Percentiles rank a stretch among this genome's conserved stretches.
Conservation (phyloP, 2,888 invertebrate species). For the Drosophila crucigera region DNA sequence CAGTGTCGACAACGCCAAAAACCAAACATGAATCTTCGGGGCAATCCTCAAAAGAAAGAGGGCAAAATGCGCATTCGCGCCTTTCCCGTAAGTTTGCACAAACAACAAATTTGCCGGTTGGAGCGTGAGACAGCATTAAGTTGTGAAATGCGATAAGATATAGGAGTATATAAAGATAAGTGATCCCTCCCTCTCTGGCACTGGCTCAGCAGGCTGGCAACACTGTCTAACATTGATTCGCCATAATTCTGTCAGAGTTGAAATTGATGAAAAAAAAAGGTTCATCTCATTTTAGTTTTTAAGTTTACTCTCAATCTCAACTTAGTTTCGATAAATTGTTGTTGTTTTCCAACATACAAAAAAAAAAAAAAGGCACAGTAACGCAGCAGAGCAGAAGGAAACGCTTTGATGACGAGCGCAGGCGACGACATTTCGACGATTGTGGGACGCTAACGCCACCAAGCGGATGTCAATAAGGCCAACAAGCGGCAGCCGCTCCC, state of each 20-base stretch:
- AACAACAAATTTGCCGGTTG: conserved; percentile 12
- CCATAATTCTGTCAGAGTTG: conserved; percentile 47
- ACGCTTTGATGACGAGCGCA: conserved; percentile 57
- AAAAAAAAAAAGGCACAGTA: conserved; percentile 18
- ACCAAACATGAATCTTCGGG: conserved; percentile 83
- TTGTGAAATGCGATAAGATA: conserved; percentile 28
- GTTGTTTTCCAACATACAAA: conserved; percentile 58
- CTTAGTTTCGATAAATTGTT: conserved; percentile 72
- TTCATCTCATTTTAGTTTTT: conserved; percentile 72
- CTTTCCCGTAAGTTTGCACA: conserved; percentile 94
- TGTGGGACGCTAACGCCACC: conserved; percentile 43
- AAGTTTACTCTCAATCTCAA: conserved; percentile 69
- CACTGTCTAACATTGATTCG: conserved; percentile 32
- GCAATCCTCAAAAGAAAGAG: conserved; percentile 93
- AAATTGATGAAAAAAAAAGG: conserved; percentile 46
- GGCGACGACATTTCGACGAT: conserved; percentile 34
- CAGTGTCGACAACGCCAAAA: conserved; percentile 77
- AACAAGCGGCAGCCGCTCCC: conserved; percentile 59
- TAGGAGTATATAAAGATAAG: neutral
- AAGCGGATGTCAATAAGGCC: conserved; percentile 66
- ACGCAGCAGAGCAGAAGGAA: conserved; percentile 47
- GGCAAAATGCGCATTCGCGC: conserved; percentile 99
- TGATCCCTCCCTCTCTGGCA: conserved; percentile 11
- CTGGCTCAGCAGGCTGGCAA: conserved; percentile 42
- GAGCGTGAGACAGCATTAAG: conserved; percentile 27